phyloP scores from a whole-genome alignment of 30 jellyfish, hydroid and myxozoan genomes.

The Clytia hemisphaerica region DNA sequence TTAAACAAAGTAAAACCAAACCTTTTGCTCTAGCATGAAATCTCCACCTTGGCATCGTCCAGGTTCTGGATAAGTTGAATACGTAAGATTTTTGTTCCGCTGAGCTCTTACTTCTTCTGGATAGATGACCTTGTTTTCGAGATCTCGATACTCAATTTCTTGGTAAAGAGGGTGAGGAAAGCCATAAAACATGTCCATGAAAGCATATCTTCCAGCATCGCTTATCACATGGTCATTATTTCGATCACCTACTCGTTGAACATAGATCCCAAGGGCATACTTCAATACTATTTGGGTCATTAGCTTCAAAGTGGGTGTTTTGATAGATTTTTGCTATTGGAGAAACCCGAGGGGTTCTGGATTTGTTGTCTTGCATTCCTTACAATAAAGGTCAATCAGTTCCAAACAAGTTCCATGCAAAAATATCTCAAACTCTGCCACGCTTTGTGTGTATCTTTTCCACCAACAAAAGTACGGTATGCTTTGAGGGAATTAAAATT shows the following conservation, averaged over 20 bases:
- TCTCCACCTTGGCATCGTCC: constrained; percentile 4
- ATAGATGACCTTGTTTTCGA: background rate
- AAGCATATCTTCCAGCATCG: constrained; percentile 7
- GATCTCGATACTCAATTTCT: constrained; percentile 2
- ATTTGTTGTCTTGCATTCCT: too few species aligned
- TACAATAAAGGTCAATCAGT: too few species aligned
- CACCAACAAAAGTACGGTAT: too few species aligned
- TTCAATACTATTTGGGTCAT: background rate
- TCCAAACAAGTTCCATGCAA: too few species aligned
- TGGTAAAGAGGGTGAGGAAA: constrained; percentile 1
- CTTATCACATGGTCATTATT: background rate
- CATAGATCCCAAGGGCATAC: background rate
- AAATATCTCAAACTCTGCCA: too few species aligned
- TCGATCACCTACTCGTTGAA: background rate
- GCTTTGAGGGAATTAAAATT: too few species aligned
- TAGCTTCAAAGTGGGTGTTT: background rate
- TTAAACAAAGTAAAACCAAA: too few species aligned
- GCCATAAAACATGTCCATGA: background rate
- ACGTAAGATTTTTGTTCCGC: background rate
- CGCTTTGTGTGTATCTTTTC: too few species aligned
- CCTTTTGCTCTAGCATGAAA: background rate
- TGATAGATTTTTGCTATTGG: too few species aligned
- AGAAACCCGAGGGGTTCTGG: too few species aligned
- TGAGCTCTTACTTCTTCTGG: background rate
- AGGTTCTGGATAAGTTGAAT: background rate